Conservation (phyloP, 2,797 vertebrate species). For the Danio aesculapii region DNA sequence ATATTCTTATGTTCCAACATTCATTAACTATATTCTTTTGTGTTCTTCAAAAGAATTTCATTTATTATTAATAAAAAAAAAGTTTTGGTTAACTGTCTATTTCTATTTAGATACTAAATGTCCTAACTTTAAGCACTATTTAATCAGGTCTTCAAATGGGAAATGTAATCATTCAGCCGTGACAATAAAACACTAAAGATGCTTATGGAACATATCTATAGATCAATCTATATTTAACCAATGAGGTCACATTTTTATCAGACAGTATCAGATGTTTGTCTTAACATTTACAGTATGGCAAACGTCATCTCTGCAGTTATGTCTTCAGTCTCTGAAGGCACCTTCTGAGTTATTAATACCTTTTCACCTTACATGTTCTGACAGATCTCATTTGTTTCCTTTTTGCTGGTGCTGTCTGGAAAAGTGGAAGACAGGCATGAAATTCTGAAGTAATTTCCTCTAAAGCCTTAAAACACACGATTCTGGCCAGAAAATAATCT, state of each 20-base stretch:
- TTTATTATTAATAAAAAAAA: too few species aligned
- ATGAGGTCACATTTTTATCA: not conserved
- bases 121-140: not conserved
- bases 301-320: not conserved
- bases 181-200: not conserved
- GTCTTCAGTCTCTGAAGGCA: not conserved
- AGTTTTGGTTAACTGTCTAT: not conserved
- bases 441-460: constrained; percentile 56
- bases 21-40: not conserved
- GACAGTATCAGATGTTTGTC: not conserved
- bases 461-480: constrained; percentile 62
- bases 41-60: not conserved
- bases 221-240: not conserved
- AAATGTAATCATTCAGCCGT: not conserved
- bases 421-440: constrained; percentile 33
- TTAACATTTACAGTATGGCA: not conserved
- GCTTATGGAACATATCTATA: not conserved
- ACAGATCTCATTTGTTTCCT: constrained; percentile 33
- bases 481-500: constrained; percentile 57
- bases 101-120: too few species aligned
- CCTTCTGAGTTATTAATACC: constrained; percentile 16
- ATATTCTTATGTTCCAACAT: too few species aligned
- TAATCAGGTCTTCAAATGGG: not conserved
- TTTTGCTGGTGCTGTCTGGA: not conserved
- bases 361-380: constrained; percentile 16